Base-by-base conservation (phyloP, 92 coral and sea anemone species). In the Desmophyllum pertusum region DNA sequence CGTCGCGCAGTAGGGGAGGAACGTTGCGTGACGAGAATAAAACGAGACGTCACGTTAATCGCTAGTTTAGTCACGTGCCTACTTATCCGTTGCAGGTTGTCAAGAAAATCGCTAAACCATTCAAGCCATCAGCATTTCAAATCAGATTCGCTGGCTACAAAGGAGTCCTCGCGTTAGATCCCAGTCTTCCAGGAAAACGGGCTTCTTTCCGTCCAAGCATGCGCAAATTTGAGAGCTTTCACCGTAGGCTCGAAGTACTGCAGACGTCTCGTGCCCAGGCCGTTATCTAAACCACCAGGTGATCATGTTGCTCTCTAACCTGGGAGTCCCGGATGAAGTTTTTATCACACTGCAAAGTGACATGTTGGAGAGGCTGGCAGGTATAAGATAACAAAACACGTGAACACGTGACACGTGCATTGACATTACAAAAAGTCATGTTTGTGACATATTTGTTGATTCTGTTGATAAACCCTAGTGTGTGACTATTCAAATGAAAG, bases 241-340 rank as follows among this genome's bases (percentile, higher is more conserved):
- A 97, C 77, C 89, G 89, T 59, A 92, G 98, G 42, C 92, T 97
- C 42, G 99, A 97, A 75, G 95, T 97, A 52, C 89, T 97, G 25
- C 95, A 93, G 75, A 94, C 95, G 45, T 97, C 99, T 77, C 99
- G 99, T 46, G 94, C 99, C 65, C 99, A 97, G 89, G 98, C 89
- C 59, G 99, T 94, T 94, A 85, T 68, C 92, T 97, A 33, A 97
- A 97, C 81, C 99, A 97, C 59, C 93, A 94, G 88, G 89, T 93
- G 45, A 92, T 97, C 53, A 94, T 97, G 99, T 70, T 97, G 67
- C 87, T 97, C 9, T 97, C 99, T 6, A 97, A 94, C 83, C 93
- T 89, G 37, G 99, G 99, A 46, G 94, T 97, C 66, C 98, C 99
- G 59, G 99, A 92, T 74, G 94, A 90, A 38, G 91, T 91, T 53